Conservation (phyloP, 2,888 invertebrate genomes). For the Globia sparganii region DNA sequence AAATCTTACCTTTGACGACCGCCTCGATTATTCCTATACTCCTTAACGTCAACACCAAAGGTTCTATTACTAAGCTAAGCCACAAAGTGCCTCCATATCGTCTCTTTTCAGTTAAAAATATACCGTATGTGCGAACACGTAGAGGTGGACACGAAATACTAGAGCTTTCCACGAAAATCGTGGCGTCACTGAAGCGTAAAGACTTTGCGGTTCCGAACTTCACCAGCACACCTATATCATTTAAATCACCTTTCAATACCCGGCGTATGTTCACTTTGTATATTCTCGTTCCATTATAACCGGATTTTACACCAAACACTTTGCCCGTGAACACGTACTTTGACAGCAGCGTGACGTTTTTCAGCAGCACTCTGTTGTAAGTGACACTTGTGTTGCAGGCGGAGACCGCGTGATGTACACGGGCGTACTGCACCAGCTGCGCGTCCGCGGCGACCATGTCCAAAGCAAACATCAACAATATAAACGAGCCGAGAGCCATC, state of each 20-base stretch:
- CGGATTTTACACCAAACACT: slow-evolving; percentile 79
- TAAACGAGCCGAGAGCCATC: slow-evolving; percentile 72
- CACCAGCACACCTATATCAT: slow-evolving; percentile 80
- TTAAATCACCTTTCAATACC: slow-evolving; percentile 85
- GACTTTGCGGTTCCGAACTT: slow-evolving; percentile 78
- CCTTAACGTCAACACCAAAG: slow-evolving; percentile 80
- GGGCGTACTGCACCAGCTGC: slow-evolving; percentile 63
- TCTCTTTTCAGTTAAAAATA: slow-evolving; percentile 82
- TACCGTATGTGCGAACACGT: slow-evolving; percentile 81
- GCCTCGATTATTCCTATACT: slow-evolving; percentile 84
- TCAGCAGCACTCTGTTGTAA: slow-evolving; percentile 79
- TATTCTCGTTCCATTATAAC: slow-evolving; percentile 73
- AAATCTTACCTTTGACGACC: slow-evolving; percentile 83
- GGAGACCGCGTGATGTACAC: slow-evolving; percentile 66
- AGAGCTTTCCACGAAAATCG: slow-evolving; percentile 80
- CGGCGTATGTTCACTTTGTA: slow-evolving; percentile 86
- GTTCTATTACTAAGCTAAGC: slow-evolving; percentile 81
- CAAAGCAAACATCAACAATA: slow-evolving; percentile 74
- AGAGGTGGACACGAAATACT: slow-evolving; percentile 75
- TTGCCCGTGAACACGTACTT: slow-evolving; percentile 86
- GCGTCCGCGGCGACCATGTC: slow-evolving; percentile 68
- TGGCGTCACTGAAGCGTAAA: slow-evolving; percentile 81
- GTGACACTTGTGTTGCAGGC: slow-evolving; percentile 74
- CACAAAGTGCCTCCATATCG: slow-evolving; percentile 64
- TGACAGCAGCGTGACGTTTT: slow-evolving; percentile 80